These are phyloP conservation scores for Passer domesticus DNA, from an alignment of 2,113 vertebrate genomes.

Conservation along the genomic window DNA sequence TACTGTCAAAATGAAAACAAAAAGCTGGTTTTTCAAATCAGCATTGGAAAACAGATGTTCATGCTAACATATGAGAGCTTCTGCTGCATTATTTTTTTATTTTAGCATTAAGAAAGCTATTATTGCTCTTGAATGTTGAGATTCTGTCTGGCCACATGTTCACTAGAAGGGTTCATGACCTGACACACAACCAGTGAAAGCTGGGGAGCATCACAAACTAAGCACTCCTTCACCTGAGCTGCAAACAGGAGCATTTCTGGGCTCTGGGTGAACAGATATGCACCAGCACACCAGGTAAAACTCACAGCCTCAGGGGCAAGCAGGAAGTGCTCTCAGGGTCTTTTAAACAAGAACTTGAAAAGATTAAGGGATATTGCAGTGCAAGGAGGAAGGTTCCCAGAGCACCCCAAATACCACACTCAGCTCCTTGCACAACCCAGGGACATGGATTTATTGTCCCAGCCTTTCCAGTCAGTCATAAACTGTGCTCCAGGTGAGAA, in stretches of 20 bases:
- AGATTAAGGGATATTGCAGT: background rate
- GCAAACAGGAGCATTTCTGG: background rate
- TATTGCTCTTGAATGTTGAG: background rate
- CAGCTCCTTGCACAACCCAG: background rate
- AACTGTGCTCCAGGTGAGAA: background rate
- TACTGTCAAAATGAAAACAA: background rate
- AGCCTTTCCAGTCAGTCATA: background rate
- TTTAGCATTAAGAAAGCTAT: background rate
- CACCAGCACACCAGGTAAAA: background rate
- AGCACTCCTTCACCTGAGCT: background rate
- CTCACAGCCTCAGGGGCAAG: background rate
- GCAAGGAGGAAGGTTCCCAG: background rate
- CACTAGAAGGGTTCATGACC: background rate
- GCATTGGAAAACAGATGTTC: background rate
- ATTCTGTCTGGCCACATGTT: background rate
- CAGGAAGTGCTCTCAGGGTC: background rate
- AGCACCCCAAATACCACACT: background rate
- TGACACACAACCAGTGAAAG: background rate
- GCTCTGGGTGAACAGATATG: background rate
- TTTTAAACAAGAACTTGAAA: background rate
- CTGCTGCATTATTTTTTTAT: background rate
- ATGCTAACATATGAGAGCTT: background rate
- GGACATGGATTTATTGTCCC: background rate
- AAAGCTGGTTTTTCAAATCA: background rate
- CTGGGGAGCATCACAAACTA: background rate